phyloP scores from a whole-genome alignment of 2,797 vertebrate species.

The Iguana delicatissima region DNA sequence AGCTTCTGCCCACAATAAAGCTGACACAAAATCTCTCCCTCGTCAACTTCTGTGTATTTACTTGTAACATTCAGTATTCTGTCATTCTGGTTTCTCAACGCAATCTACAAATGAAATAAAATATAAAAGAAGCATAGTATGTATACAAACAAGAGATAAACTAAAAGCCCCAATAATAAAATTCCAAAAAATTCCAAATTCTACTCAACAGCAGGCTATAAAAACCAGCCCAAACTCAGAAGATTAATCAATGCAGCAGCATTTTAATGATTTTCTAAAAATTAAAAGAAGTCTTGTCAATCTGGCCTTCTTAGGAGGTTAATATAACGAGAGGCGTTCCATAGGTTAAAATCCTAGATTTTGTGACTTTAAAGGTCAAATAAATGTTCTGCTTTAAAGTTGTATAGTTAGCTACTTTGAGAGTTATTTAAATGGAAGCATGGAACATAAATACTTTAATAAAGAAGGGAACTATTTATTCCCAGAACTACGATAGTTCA shows the following conservation, averaged over 20 bases:
- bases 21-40: not conserved
- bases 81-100: not conserved
- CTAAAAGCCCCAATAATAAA: not conserved
- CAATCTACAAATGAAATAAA: not conserved
- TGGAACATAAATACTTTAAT: not conserved
- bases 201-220: not conserved
- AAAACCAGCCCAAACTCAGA: not conserved
- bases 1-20: conserved; percentile 13
- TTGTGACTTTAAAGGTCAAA: not conserved
- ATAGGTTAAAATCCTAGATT: not conserved
- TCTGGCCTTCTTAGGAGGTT: not conserved
- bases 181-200: not conserved
- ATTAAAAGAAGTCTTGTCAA: not conserved
- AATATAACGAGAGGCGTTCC: too few relatives aligned
- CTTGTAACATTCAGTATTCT: not conserved
- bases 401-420: not conserved
- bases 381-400: not conserved
- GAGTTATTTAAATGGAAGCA: not conserved
- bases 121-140: not conserved
- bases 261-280: not conserved
- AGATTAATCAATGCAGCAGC: not conserved
- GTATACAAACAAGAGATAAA: not conserved
- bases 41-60: not conserved
- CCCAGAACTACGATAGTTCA: not conserved
- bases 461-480: not conserved